Evolutionary conservation across 2,113 vertebrate species (phyloP), one percentile per base, ranked within the genome.

Genomic region (Deroptyus accipitrinus): DNA sequence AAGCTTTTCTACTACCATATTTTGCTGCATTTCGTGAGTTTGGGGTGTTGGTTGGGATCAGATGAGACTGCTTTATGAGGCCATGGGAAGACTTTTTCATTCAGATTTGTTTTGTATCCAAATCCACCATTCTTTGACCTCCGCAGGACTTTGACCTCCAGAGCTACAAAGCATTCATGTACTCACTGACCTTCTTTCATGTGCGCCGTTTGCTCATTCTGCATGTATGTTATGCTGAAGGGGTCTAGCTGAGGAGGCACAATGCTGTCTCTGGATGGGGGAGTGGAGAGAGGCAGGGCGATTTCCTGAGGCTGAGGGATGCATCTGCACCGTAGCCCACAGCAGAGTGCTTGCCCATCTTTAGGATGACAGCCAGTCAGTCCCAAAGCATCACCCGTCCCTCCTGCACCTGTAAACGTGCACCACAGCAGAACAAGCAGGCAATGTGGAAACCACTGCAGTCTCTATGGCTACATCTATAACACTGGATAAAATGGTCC

Each of bases 171-270:
- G 44, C 0, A 0, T 84, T 78, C 52, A 55, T 33, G n/a, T 39
- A 24, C 35, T 86, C 30, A 27, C 31, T 0, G 10, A 20, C 35
- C 0, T 0, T 28, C 57, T 85, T 94, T 83, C 48, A 41, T 55
- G 41, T 6, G 0, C 0, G 2, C 57, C 2, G 1, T 89, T 85
- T 49, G 31, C 62, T 89, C 37, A 3, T 76, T 94, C 49, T 69
- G 78, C 0, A 0, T 2, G 1, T 5, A 73, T 0, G 1, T 30
- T 87, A 64, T 1, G 4, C 62, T 51, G 62, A 39, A 76, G 67
- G 17, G 20, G 31, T 61, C 78, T 82, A 31, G 48, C 89, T 57
- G 86, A 92, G 52, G 67, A 83, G 78, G 52, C 62, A 57, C 66
- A 51, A 37, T 19, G 30, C 17, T 44, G 74, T 39, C 64, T 49